Evolutionary conservation across 2,888 invertebrate species (phyloP).

Genomic region (Bellardia bayeri): DNA sequence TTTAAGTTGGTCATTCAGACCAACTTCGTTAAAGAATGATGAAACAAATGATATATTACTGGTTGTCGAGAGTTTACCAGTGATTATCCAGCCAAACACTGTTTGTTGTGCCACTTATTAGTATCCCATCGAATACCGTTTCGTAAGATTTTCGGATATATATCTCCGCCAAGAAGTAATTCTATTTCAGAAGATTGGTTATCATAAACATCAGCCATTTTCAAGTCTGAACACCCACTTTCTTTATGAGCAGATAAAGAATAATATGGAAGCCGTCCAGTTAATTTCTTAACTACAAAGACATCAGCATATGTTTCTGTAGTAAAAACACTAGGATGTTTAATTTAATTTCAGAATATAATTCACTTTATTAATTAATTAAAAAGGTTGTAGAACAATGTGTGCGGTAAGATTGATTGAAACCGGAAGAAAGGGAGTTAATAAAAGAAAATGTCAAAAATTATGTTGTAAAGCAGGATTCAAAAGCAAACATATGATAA

Average conservation of each 20-base stretch:
- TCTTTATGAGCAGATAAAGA: too few species aligned
- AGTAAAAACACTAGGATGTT: too few species aligned
- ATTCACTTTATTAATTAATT: too few species aligned
- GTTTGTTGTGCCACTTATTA: neutral
- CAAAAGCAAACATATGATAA: too few species aligned
- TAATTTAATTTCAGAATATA: too few species aligned
- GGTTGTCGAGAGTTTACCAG: neutral
- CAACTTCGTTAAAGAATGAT: neutral
- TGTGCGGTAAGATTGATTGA: too few species aligned
- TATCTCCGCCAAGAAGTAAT: neutral
- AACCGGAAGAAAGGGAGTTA: too few species aligned
- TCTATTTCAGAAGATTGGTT: neutral
- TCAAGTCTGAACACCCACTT: neutral
- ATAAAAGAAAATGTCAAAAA: too few species aligned
- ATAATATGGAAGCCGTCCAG: neutral
- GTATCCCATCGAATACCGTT: neutral
- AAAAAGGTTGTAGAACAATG: too few species aligned
- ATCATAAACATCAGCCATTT: neutral
- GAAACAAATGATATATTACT: neutral
- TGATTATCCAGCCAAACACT: neutral
- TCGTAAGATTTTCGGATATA: neutral
- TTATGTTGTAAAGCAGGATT: too few species aligned
- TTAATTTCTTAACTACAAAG: constrained; percentile 10
- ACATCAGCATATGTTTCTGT: neutral
- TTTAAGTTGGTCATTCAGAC: neutral